Evolutionary conservation across 2,113 vertebrate species (phyloP).

Genomic region (Corythornis vintsioides): DNA sequence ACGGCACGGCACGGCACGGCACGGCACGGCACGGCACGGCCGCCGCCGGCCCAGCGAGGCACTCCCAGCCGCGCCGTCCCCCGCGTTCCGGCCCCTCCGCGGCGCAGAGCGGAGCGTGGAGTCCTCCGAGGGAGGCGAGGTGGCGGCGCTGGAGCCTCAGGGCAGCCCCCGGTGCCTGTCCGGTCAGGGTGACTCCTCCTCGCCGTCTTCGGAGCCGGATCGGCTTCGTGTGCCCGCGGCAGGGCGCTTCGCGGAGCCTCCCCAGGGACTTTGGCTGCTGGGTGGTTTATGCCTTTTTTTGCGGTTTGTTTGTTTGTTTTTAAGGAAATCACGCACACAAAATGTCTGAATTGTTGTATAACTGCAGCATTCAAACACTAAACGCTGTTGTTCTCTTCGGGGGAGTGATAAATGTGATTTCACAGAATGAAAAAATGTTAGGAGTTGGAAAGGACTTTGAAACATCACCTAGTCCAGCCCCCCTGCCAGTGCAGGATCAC

Average conservation of each 20-base stretch:
- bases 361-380: neutral
- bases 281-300: neutral
- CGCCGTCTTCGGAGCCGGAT: neutral
- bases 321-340: neutral
- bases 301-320: too few relatives aligned
- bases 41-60: neutral
- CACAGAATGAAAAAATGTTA: too few relatives aligned
- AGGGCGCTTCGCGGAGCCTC: neutral
- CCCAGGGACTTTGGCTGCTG: neutral
- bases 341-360: neutral
- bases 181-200: neutral
- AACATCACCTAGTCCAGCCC: too few relatives aligned
- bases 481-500: too few relatives aligned
- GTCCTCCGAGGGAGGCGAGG: neutral
- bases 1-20: accelerated
- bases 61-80: neutral
- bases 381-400: neutral
- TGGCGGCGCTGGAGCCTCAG: neutral
- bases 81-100: neutral
- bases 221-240: neutral
- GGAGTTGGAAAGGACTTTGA: too few relatives aligned
- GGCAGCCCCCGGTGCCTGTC: neutral
- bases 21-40: neutral
- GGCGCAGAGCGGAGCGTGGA: neutral
- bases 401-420: neutral